These are phyloP conservation scores for Oophaga sylvatica DNA, from an alignment of 2,797 vertebrate genomes.

Conservation along the genomic window DNA sequence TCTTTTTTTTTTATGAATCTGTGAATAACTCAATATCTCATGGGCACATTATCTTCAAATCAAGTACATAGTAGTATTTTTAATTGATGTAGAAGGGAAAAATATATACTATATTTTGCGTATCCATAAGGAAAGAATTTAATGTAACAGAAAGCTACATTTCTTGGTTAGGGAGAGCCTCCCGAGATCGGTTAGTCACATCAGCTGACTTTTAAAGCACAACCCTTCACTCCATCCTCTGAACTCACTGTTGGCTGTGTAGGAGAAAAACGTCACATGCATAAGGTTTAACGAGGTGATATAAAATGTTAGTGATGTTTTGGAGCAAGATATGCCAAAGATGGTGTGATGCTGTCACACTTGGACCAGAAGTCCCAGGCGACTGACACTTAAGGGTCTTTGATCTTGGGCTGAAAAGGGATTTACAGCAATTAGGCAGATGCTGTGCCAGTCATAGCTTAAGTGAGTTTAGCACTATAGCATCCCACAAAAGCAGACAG, in stretches of 20 bases:
- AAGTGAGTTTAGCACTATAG: not conserved
- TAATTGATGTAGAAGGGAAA: too few species aligned
- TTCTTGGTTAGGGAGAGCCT: not conserved
- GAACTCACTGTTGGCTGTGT: not conserved
- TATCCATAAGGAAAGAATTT: slow-evolving; percentile 10
- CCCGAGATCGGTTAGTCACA: not conserved
- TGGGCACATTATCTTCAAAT: too few species aligned
- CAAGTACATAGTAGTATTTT: too few species aligned
- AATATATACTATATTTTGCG: not conserved
- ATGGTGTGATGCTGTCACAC: slow-evolving; percentile 2
- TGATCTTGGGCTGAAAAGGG: slow-evolving; percentile 4
- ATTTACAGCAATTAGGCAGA: slow-evolving; percentile 23
- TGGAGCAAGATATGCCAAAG: not conserved
- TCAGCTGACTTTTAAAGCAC: not conserved
- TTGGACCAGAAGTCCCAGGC: not conserved
- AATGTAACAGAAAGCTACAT: not conserved
- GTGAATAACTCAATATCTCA: not conserved
- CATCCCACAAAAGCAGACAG: not conserved
- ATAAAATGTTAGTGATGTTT: not conserved
- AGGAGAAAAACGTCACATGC: not conserved
- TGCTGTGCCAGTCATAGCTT: slow-evolving; percentile 2
- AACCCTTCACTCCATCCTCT: not conserved
- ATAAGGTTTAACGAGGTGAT: slow-evolving; percentile 5
- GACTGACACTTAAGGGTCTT: slow-evolving; percentile 14
- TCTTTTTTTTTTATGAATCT: too few species aligned